These are phyloP conservation scores for Acanthis flammea DNA, from an alignment of 2,797 vertebrate species.

Conservation along the genomic window DNA sequence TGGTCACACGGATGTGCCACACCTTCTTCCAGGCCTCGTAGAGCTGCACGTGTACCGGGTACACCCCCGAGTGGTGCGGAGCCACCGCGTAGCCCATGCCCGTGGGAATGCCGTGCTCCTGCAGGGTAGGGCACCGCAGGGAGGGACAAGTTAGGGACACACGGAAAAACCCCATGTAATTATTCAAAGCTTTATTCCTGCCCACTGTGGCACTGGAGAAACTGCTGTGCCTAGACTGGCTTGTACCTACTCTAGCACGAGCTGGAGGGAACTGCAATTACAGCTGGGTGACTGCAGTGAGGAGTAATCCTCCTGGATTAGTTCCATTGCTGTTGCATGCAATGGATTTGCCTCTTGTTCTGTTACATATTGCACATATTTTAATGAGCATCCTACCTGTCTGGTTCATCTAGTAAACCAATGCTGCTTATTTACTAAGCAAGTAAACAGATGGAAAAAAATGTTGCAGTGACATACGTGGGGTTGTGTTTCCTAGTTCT, in stretches of 20 bases:
- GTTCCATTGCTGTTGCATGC: not conserved
- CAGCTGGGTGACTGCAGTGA: not conserved
- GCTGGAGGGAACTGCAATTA: not conserved
- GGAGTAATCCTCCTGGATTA: not conserved
- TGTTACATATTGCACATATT: not conserved
- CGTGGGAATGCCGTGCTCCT: slow-evolving; percentile 93
- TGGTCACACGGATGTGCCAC: slow-evolving; percentile 93
- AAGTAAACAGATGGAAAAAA: not conserved
- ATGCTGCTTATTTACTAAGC: not conserved
- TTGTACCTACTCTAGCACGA: not conserved
- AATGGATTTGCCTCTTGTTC: not conserved
- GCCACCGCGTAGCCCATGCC: slow-evolving; percentile 95
- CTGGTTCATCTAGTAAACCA: not conserved
- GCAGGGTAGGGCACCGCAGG: not conserved
- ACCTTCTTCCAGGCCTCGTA: slow-evolving; percentile 96
- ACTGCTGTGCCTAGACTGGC: not conserved
- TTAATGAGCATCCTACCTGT: not conserved
- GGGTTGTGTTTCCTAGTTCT: not conserved
- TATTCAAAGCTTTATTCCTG: not conserved
- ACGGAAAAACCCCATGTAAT: rapidly evolving
- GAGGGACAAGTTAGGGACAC: not conserved
- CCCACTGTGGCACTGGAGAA: not conserved
- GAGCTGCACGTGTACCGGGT: slow-evolving; percentile 93
- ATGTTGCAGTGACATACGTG: not conserved
- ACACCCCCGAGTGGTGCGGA: slow-evolving; percentile 96